Evolutionary conservation across 2,888 invertebrate genomes (phyloP).

Genomic region (Stratiomys singularior): DNA sequence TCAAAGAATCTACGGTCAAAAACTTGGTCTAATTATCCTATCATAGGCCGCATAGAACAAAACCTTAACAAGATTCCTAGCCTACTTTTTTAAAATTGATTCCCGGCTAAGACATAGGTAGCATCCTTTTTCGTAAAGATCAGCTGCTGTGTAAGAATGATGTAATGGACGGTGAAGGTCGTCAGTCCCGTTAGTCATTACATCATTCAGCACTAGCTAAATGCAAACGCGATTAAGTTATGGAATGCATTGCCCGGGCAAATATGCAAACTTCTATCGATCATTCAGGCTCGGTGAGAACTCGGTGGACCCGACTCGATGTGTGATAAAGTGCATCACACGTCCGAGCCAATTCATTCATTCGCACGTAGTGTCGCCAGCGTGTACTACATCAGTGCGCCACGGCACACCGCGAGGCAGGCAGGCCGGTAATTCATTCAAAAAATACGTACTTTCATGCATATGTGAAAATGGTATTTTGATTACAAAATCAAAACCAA

Average conservation of each 20-base stretch:
- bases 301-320: conserved; percentile 5
- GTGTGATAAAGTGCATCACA: conserved; percentile 23
- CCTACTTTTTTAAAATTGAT: neutral
- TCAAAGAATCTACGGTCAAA: too few relatives aligned
- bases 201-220: neutral
- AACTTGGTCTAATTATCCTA: too few relatives aligned
- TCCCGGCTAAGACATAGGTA: neutral
- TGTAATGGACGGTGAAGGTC: conserved; percentile 10
- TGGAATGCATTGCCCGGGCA: neutral
- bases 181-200: neutral
- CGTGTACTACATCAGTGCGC: conserved; percentile 11
- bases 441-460: conserved; percentile 30
- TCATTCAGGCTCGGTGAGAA: conserved; percentile 1
- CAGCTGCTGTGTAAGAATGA: neutral
- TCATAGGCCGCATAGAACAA: too few relatives aligned
- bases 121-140: neutral
- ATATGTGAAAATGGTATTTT: conserved; percentile 22
- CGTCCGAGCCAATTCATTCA: neutral
- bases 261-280: conserved; percentile 38
- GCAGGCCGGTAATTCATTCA: conserved; percentile 11
- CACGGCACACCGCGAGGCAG: conserved; percentile 5
- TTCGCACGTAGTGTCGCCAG: conserved; percentile 16
- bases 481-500: conserved; percentile 38
- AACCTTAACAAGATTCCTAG: too few relatives aligned
- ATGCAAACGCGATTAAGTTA: neutral